Conservation (phyloP, 2,797 vertebrate genomes). For the Eidolon dupreanum region DNA sequence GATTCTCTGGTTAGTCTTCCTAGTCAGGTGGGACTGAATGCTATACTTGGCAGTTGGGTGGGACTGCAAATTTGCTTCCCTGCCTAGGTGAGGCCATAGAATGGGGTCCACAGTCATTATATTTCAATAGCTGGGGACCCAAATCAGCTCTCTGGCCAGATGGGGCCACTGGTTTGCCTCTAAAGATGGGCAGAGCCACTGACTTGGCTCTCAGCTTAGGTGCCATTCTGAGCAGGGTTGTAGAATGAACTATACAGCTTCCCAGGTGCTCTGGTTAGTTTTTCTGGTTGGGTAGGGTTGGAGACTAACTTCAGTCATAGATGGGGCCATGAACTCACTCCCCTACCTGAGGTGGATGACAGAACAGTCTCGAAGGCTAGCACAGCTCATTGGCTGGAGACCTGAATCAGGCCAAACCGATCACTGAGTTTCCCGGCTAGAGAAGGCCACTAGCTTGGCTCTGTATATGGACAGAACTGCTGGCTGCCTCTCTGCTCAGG, state of each 20-base stretch:
- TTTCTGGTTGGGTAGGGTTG: neutral
- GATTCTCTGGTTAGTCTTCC: neutral
- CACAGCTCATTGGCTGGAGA: neutral
- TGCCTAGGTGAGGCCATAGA: neutral
- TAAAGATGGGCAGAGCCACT: neutral
- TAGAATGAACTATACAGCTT: neutral
- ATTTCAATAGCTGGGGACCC: neutral
- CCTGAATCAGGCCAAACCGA: neutral
- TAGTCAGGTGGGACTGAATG: neutral
- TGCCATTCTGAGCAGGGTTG: neutral
- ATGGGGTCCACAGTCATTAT: neutral
- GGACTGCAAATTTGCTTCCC: neutral
- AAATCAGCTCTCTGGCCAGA: neutral
- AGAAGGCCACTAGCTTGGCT: neutral
- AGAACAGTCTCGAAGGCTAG: neutral
- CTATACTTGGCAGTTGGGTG: neutral
- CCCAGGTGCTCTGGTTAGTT: neutral
- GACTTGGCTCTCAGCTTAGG: neutral
- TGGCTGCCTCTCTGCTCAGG: neutral
- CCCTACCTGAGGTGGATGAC: neutral
- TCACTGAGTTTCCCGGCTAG: neutral
- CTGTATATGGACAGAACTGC: neutral
- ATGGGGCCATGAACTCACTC: neutral
- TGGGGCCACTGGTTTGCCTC: neutral
- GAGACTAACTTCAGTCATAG: neutral